Evolutionary conservation across 2,888 invertebrate species (phyloP), one percentile per base, ranked within the genome.

Genomic region (Trichopria drosophilae): DNA sequence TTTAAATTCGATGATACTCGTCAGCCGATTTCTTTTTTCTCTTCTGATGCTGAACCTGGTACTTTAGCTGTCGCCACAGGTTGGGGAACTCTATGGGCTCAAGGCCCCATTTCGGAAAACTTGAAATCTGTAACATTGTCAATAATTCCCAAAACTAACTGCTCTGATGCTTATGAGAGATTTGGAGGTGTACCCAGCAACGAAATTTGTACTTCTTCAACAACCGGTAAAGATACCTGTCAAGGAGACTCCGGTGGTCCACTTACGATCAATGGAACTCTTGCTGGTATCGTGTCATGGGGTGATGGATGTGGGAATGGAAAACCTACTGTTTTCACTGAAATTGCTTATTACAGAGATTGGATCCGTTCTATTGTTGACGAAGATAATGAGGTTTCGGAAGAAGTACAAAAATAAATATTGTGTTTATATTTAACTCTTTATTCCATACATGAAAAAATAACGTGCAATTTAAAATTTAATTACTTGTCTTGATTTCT

Each of bases 231-330:
- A 13, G 62, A 62, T 49, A 51, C 56, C 13, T 62, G 59, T 29
- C 55, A 79, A 76, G 80, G 80, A 50, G 80, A 80, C 58, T 79
- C 80, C 13, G 80, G 80, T 1, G 80, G 80, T 13, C 80, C 80
- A 0, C 51, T 80, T 1, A 71, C 77, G 1, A 57, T 75, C 46
- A 61, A 75, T 2, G 73, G 73, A 6, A 76, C 72, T 53, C 64
- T 80, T 0, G 77, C 76, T 6, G 80, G 80, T 0, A 65, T 80
- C 0, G 78, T 79, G 0, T 80, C 80, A 0, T 80, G 79, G 79
- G 80, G 80, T 1, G 79, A 80, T 55, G 79, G 79, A 13, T 80
- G 80, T 1, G 79, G 79, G 7, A 78, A 78, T 0, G 72, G 77
- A 2, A 58, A 74, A 48, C 64, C 77, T 1, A 73, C 72, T 2